A percentile compares a stretch with the other conserved stretches of the same genome.
Evolutionary conservation across 2,888 invertebrate species (phyloP).

Genomic region (Catocala fraxini): DNA sequence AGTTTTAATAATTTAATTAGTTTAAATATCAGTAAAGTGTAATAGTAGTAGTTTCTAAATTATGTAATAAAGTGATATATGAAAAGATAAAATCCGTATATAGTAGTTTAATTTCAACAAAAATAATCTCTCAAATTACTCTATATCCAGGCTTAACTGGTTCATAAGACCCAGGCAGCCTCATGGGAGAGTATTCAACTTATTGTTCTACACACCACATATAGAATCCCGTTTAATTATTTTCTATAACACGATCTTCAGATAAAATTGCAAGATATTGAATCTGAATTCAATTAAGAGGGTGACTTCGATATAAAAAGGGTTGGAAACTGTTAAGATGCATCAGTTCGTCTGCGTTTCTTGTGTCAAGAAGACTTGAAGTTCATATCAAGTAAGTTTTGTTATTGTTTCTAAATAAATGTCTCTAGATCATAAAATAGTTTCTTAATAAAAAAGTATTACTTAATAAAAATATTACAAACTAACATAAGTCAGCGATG

Average conservation of each 20-base stretch:
- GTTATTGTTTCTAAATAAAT: not conserved
- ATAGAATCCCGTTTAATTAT: not conserved
- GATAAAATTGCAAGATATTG: conserved; percentile 36
- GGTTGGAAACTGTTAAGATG: conserved; percentile 10
- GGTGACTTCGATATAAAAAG: conserved; percentile 36
- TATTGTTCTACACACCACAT: not conserved
- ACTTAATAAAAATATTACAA: too few relatives aligned
- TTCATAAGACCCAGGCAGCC: conserved; percentile 6
- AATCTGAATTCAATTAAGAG: conserved; percentile 25
- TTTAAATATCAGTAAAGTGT: too few relatives aligned
- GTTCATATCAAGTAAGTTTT: conserved; percentile 24
- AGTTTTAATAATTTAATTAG: too few relatives aligned
- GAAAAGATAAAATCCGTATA: too few relatives aligned
- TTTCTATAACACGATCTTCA: conserved; percentile 19
- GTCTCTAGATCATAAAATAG: too few relatives aligned
- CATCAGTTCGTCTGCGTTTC: conserved; percentile 36
- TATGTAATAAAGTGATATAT: too few relatives aligned
- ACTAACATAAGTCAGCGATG: too few relatives aligned
- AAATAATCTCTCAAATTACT: too few relatives aligned
- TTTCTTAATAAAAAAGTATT: too few relatives aligned
- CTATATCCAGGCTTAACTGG: not conserved
- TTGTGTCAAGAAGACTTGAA: conserved; percentile 8
- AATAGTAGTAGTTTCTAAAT: too few relatives aligned
- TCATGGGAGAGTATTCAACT: conserved; percentile 4
- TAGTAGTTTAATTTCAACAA: too few relatives aligned